A percentile compares a stretch with the other conserved stretches of the same genome.
phyloP scores from a whole-genome alignment of 2,113 vertebrate genomes.

The Ornithorhynchus anatinus region DNA sequence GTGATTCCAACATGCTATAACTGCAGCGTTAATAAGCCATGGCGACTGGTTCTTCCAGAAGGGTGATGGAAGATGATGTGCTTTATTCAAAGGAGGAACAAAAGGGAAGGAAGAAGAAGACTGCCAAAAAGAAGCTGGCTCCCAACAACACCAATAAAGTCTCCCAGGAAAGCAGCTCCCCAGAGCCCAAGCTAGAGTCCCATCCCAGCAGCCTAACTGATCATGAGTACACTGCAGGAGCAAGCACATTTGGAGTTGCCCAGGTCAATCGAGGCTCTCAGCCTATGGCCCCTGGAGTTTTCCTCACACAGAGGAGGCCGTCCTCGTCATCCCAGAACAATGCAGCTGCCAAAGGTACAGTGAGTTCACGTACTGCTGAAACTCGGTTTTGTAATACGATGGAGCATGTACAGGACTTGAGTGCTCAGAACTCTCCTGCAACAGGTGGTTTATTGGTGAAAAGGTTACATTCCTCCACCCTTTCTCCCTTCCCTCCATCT shows the following conservation, averaged over 20 bases:
- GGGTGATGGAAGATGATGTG: constrained; percentile 50
- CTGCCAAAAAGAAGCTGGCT: constrained; percentile 89
- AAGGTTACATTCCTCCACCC: too few species aligned
- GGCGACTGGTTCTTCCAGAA: too few species aligned
- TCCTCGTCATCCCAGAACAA: constrained; percentile 91
- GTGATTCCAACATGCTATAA: too few species aligned
- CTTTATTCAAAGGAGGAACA: constrained; percentile 90
- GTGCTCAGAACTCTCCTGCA: too few species aligned
- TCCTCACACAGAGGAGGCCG: constrained; percentile 89
- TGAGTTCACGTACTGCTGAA: too few species aligned
- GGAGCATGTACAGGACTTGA: too few species aligned
- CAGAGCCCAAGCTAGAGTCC: constrained; percentile 85
- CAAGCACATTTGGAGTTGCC: constrained; percentile 73
- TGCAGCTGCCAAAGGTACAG: constrained; percentile 81
- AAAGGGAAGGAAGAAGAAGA: constrained; percentile 96
- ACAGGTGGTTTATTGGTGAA: too few species aligned
- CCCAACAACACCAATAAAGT: constrained; percentile 74
- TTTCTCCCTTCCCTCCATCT: too few species aligned
- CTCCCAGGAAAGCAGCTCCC: constrained; percentile 90
- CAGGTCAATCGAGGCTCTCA: constrained; percentile 81
- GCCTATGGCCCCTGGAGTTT: constrained; percentile 95
- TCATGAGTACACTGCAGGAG: constrained; percentile 86
- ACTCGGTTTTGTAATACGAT: too few species aligned
- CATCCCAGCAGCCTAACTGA: constrained; percentile 88
- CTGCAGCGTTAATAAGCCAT: not conserved